phyloP scores from a whole-genome alignment of 2,888 invertebrate species.

The Panopea generosa region DNA sequence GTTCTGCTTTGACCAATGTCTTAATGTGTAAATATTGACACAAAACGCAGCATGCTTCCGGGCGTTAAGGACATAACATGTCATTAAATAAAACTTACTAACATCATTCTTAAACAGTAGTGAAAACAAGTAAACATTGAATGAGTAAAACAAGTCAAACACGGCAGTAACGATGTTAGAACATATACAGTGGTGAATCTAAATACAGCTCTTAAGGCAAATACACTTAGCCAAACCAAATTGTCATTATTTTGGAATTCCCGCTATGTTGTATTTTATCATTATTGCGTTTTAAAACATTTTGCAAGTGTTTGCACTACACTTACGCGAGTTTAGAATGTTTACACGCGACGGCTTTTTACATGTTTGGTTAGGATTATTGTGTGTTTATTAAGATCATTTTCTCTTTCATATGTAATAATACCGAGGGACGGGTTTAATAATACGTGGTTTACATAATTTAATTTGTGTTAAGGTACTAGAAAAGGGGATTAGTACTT shows the following conservation, averaged over 20 bases:
- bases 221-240: slow-evolving; percentile 12
- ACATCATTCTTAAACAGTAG: no score
- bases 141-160: no score
- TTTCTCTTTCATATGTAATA: slow-evolving; percentile 44
- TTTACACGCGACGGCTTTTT: slow-evolving; percentile 37
- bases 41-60: no score
- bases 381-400: slow-evolving; percentile 22
- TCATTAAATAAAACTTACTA: no score
- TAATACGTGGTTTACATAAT: slow-evolving; percentile 37
- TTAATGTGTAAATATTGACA: no score
- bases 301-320: slow-evolving; percentile 38
- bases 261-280: slow-evolving; percentile 50
- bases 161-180: no score
- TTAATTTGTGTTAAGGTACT: slow-evolving; percentile 47
- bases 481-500: slow-evolving; percentile 24
- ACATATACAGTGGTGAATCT: no score
- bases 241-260: slow-evolving; percentile 47
- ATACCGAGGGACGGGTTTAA: slow-evolving; percentile 38
- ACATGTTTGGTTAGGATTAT: slow-evolving; percentile 40
- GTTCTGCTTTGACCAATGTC: no score
- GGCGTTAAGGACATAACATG: no score
- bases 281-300: slow-evolving; percentile 49
- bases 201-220: no score
- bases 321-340: slow-evolving; percentile 30
- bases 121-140: no score